Evolutionary conservation across 2,113 vertebrate genomes (phyloP).

Genomic region (Dipodomys ordii): DNA sequence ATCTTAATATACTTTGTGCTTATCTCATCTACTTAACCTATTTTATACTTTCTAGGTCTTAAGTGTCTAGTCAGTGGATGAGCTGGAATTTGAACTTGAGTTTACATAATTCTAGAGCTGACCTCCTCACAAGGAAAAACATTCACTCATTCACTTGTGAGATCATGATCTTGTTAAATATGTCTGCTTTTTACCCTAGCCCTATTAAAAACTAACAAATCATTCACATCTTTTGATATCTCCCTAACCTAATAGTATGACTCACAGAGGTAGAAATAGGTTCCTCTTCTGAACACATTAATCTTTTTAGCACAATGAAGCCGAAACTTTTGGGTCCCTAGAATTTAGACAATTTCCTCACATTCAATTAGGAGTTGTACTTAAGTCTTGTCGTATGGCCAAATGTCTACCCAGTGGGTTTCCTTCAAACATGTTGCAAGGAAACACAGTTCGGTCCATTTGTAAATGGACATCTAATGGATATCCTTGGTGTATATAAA

Average conservation of each 20-base stretch:
- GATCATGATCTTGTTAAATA: background rate
- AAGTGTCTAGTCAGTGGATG: background rate
- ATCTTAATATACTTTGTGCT: background rate
- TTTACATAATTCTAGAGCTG: background rate
- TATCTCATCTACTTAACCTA: too few species aligned
- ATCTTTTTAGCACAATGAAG: constrained; percentile 5
- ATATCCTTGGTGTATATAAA: background rate
- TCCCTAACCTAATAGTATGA: background rate
- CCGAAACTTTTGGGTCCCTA: background rate
- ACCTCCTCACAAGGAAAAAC: background rate
- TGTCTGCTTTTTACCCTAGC: background rate
- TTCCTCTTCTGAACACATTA: constrained; percentile 4
- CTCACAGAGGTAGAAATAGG: constrained; percentile 9
- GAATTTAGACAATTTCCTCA: background rate
- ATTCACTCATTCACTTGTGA: background rate
- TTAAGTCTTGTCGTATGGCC: background rate
- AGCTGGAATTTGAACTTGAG: background rate
- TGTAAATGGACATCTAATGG: background rate
- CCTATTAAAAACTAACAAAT: background rate
- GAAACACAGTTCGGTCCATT: background rate
- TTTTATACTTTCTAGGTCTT: too few species aligned
- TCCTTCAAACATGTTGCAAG: background rate
- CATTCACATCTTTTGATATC: background rate
- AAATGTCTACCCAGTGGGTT: background rate
- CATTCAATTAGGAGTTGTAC: background rate